Conservation (phyloP, 2,113 vertebrate genomes). For the Coptodon bakossiorum region DNA sequence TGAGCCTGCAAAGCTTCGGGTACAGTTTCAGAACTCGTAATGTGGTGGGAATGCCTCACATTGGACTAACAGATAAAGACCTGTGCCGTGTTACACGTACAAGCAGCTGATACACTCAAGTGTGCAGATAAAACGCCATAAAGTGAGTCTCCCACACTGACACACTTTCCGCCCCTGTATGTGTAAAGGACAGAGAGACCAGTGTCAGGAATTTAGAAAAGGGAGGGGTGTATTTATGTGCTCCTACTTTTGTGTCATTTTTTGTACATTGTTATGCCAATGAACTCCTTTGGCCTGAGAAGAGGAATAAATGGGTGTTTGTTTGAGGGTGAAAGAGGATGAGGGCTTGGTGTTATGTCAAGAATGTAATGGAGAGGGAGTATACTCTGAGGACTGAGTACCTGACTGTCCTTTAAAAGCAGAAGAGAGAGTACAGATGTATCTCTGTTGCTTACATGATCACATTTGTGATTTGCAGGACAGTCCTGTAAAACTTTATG, state of each 20-base stretch:
- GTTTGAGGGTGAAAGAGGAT: slow-evolving; percentile 55
- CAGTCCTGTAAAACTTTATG: neutral
- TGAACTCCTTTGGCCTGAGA: slow-evolving; percentile 31
- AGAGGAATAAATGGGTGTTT: slow-evolving; percentile 60
- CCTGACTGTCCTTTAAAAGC: neutral
- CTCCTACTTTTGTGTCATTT: slow-evolving; percentile 26
- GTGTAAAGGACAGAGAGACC: slow-evolving; percentile 8
- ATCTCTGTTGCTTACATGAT: neutral
- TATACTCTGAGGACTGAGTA: slow-evolving; percentile 16
- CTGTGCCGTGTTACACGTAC: neutral
- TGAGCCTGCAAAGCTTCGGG: neutral
- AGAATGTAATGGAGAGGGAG: slow-evolving; percentile 37
- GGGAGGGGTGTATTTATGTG: slow-evolving; percentile 25
- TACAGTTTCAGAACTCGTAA: neutral
- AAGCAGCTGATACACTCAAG: neutral
- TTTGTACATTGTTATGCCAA: slow-evolving; percentile 59
- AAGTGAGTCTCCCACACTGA: neutral
- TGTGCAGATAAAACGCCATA: neutral
- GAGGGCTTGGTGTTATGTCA: slow-evolving; percentile 32
- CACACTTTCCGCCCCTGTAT: neutral
- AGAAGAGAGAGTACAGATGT: neutral
- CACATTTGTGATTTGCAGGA: neutral
- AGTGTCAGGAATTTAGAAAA: slow-evolving; percentile 51
- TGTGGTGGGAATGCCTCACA: neutral
- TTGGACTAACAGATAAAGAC: neutral